Base-by-base conservation (phyloP, 2,113 vertebrate species). In the Gopherus flavomarginatus region DNA sequence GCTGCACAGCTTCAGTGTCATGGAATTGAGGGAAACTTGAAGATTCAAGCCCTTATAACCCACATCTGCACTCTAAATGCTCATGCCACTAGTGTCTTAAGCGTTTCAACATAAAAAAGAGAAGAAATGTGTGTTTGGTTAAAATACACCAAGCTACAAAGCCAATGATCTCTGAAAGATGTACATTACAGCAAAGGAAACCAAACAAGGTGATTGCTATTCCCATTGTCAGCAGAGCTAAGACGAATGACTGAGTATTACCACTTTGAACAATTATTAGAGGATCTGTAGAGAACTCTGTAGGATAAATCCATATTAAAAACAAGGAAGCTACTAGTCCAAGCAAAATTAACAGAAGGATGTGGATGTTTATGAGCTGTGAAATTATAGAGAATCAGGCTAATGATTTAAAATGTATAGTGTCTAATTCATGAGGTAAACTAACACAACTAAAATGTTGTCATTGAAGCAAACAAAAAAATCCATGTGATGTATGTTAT, bases 371-470 rank as follows among this genome's bases (percentile, higher is more conserved):
- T 72, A 47, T 78, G 75, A 8, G 1, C 11, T 80, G 3, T 29
- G 11, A 69, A 14, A 12, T 22, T 52, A 3, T 12, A 52, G 16
- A 8, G 27, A 50, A 2, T 8, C 31, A 79, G 47, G 82, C 0
- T 87, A 72, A 94, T 93, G 38, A 0, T 0, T 83, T 90, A 52
- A 82, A 82, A 88, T 54, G 5, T 47, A 0, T 13, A n/a, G 1
- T 11, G 2, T 3, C 22, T 27, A 6, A 22, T 69, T 81, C 21
- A 42, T 8, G 49, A 83, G 57, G 42, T 44, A 59, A 88, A 3
- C 3, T 85, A 78, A 50, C 4, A 47, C 2, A 47, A 14, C 8
- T 1, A 0, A 83, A 90, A 85, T 90, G 1, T 54, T 94, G 86
- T 50, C 17, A 6, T 3, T 83, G 31, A 80, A 65, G 1, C n/a